Evolutionary conservation across 2,888 invertebrate genomes (phyloP), one percentile per base, ranked within the genome.

Genomic region (Eulithis prunata): DNA sequence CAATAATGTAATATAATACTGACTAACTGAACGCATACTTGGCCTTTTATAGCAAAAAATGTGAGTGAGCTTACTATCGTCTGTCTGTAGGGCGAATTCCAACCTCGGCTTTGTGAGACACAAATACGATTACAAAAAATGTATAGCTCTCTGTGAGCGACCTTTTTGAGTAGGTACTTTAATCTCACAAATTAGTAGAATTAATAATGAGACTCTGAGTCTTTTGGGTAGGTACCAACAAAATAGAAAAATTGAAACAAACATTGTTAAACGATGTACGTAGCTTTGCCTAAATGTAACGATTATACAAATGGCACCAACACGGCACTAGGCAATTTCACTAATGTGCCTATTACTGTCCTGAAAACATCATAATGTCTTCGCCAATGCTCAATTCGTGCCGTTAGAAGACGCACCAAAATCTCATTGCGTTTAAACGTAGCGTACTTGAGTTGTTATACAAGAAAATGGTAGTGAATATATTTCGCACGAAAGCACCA

Each of bases 71-170:
- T 21, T 49, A 69, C 64, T 63, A 43, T 12, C 38, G 55, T 63
- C 65, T 46, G 72, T 52, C 66, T 72, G 69, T 64, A 57, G 61
- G 67, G 43, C 63, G 66, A 62, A 77, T 74, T 68, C 67, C 65
- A 62, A 63, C 65, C 63, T 64, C 53, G 68, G 61, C 59, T 64
- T 69, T 71, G 67, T 64, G 67, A 65, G 68, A 60, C 64, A 71
- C 70, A 72, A 75, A 73, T 75, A 73, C 68, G 57, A 72, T 75
- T 70, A 70, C 51, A 71, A 41, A 64, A 77, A 72, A 65, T 46
- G 21, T 21, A 38, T 51, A 38, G 36, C 47, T n/a, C n/a, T n/a
- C n/a, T 2, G 11, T 32, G 14, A 52, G n/a, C 28, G 28, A 57
- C 56, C 41, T 36, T 57, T 43, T 59, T 12, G 28, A 59, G 45